Evolutionary conservation across 2,113 vertebrate species (phyloP).

Genomic region (Arothron firmamentum): DNA sequence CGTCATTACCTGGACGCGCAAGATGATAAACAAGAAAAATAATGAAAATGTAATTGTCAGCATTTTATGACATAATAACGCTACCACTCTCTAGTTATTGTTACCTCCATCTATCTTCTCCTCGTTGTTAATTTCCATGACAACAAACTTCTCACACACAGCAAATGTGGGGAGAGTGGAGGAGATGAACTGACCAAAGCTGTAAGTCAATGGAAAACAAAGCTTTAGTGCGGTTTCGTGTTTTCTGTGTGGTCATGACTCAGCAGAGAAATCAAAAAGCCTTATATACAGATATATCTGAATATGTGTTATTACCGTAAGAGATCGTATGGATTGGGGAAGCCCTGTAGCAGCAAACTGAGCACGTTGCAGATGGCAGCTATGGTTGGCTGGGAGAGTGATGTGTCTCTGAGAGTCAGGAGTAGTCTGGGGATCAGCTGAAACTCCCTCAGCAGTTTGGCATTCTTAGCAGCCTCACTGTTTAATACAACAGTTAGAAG

Average conservation of each 20-base stretch:
- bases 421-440: conserved; percentile 92
- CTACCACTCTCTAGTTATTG: background rate
- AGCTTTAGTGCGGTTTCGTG: background rate
- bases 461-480: conserved; percentile 95
- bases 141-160: conserved; percentile 98
- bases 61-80: background rate
- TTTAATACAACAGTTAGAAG: background rate
- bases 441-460: conserved; percentile 92
- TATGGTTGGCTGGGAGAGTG: conserved; percentile 91
- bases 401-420: conserved; percentile 88
- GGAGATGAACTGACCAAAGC: conserved; percentile 96
- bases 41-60: background rate
- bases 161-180: conserved; percentile 96
- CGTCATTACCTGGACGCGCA: conserved; percentile 79
- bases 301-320: conserved; percentile 78
- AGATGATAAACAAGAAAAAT: background rate
- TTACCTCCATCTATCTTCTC: conserved; percentile 91
- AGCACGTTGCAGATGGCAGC: conserved; percentile 91
- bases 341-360: conserved; percentile 93
- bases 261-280: background rate
- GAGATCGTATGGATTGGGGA: conserved; percentile 89
- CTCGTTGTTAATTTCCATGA: conserved; percentile 94
- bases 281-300: background rate
- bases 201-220: conserved; percentile 23
- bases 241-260: background rate